phyloP scores from a whole-genome alignment of 37 sponge, comb jelly and placozoan genomes.

The Agelas oroides region DNA sequence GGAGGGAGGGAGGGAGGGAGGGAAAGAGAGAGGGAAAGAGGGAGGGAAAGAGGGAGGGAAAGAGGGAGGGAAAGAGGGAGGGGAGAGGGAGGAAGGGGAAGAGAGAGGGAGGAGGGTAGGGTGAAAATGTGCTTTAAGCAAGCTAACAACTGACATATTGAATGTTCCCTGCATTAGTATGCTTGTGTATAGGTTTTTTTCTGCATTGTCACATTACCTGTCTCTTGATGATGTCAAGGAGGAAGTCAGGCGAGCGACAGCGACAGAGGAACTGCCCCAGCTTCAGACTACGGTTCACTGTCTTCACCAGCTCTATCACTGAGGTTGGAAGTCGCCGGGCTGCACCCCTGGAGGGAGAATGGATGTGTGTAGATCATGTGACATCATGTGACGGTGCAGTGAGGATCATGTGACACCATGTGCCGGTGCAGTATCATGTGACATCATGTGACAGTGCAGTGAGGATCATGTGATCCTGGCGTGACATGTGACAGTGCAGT shows the following conservation, averaged over 20 bases:
- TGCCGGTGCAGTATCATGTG: neutral
- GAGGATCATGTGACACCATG: neutral
- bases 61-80: neutral
- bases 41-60: neutral
- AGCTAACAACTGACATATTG: no score
- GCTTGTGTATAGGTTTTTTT: no score
- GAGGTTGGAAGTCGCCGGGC: conserved; percentile 77
- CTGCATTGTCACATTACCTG: conserved; percentile 52
- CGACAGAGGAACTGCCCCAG: conserved; percentile 86
- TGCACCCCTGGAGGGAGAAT: conserved; percentile 67
- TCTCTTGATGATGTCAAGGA: conserved; percentile 89
- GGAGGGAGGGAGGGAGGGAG: conserved; percentile 8
- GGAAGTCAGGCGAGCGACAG: conserved; percentile 95
- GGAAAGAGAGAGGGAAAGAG: conserved; percentile 8
- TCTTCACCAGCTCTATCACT: conserved; percentile 83
- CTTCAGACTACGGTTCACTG: conserved; percentile 65
- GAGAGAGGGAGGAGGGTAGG: neutral
- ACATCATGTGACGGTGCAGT: neutral
- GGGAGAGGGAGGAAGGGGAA: no score
- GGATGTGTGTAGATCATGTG: neutral
- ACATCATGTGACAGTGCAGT: neutral
- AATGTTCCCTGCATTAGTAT: no score
- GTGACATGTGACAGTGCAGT: no score
- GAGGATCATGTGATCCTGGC: no score
- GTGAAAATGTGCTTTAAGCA: no score